phyloP scores from a whole-genome alignment of 1,140 invertebrate species.

The Cotesia glomerata region DNA sequence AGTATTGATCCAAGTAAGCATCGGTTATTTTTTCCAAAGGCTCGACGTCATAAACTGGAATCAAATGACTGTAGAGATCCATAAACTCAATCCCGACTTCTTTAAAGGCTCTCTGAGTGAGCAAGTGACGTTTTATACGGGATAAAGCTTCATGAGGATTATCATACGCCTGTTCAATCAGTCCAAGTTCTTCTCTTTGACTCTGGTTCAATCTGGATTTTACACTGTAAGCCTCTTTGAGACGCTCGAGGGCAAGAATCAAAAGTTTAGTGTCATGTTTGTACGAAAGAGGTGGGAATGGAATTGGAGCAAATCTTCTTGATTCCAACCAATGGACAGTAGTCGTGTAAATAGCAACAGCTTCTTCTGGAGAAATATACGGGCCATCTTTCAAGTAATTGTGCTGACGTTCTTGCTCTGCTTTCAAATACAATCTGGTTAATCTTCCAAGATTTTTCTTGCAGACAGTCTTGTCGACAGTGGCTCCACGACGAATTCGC shows the following conservation, averaged over 20 bases:
- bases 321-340: slow-evolving; percentile 99
- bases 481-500: slow-evolving; percentile 89
- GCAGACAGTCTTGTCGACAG: slow-evolving; percentile 99
- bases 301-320: slow-evolving; percentile 96
- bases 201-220: slow-evolving; percentile 98
- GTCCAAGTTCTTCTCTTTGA: slow-evolving; percentile 96
- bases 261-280: slow-evolving; percentile 99
- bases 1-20: slow-evolving; percentile 99
- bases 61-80: slow-evolving; percentile 98
- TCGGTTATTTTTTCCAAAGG: slow-evolving; percentile 99
- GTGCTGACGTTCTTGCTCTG: slow-evolving; percentile 98
- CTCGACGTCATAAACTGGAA: slow-evolving; percentile 99
- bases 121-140: slow-evolving; percentile 97
- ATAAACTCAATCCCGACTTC: slow-evolving; percentile 99
- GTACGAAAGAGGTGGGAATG: slow-evolving; percentile 98
- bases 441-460: slow-evolving; percentile 98
- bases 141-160: slow-evolving; percentile 99
- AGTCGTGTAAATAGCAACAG: slow-evolving; percentile 99
- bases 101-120: slow-evolving; percentile 98
- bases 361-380: slow-evolving; percentile 99
- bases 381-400: slow-evolving; percentile 99
- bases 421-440: slow-evolving; percentile 95
- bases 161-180: slow-evolving; percentile 99
- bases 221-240: slow-evolving; percentile 99
- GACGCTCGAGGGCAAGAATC: slow-evolving; percentile 93